Evolutionary conservation across 2,888 invertebrate genomes (phyloP).

Genomic region (Caenorhabditis becei): DNA sequence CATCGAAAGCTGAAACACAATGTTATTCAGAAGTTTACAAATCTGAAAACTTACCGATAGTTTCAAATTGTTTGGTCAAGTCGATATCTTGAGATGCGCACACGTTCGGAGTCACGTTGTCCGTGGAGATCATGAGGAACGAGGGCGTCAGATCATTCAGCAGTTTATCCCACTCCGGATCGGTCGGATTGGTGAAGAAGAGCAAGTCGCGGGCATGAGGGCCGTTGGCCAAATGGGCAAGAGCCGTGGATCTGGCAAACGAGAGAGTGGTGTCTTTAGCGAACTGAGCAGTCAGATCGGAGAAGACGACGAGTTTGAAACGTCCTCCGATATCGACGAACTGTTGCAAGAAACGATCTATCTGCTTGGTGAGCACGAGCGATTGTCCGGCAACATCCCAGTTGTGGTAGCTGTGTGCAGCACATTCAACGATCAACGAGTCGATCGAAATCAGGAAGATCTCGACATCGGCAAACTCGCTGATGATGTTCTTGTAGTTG

Average conservation of each 20-base stretch:
- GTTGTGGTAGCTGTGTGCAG: conserved; percentile 80
- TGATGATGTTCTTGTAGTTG: conserved; percentile 76
- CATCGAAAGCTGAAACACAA: conserved; percentile 68
- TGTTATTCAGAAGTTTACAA: not conserved
- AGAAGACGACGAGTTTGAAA: conserved; percentile 79
- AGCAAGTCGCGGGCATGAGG: conserved; percentile 66
- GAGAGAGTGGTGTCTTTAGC: conserved; percentile 75
- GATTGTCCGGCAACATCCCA: conserved; percentile 80
- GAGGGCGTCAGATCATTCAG: conserved; percentile 79
- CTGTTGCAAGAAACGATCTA: conserved; percentile 76
- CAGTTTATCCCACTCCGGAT: conserved; percentile 75
- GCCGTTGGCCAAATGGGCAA: conserved; percentile 70
- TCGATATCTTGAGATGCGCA: conserved; percentile 72
- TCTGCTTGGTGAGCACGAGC: conserved; percentile 76
- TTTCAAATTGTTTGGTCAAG: conserved; percentile 73
- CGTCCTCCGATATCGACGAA: conserved; percentile 77
- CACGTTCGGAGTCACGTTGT: conserved; percentile 73
- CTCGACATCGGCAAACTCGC: conserved; percentile 81
- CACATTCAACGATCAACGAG: conserved; percentile 77
- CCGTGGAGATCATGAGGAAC: conserved; percentile 79
- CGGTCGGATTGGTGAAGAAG: conserved; percentile 75
- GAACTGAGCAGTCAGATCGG: conserved; percentile 75
- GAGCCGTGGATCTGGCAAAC: conserved; percentile 73
- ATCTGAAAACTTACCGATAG: conserved; percentile 65
- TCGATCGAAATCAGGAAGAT: conserved; percentile 80